Evolutionary conservation across 1,140 invertebrate species (phyloP), one percentile per base, ranked within the genome.

Genomic region (Magallana gigas): DNA sequence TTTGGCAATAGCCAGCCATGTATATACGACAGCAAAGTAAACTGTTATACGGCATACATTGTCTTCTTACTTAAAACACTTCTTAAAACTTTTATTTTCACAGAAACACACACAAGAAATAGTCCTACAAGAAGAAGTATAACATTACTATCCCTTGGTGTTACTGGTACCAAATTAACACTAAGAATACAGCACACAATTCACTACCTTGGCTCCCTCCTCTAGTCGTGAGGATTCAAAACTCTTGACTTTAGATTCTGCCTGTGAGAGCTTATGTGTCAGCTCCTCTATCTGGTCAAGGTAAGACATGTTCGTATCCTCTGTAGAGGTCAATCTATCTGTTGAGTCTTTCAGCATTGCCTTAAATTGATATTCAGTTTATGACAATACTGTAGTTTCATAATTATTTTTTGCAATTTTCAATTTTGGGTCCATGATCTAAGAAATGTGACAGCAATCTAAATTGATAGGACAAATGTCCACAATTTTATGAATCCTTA

Each of bases 261-360:
- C 92, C 76, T 92, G 90, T 23, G 91, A 89, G 18, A 94, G 86
- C 87, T 94, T 94, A 85, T 94, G 92, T 9, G 92, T 94, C 23
- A 94, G 91, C 86, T 94, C 92, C 84, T 93, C 93, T 57, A 94
- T 92, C 91, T 94, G 93, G 76, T 94, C 94, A 6, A 94, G 91
- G 88, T 93, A 93, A 0, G 88, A 85, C 16, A 90, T 91, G 56
- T 93, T 91, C 0, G 89, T 88, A 14, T 92, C 90, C 62, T 92
- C 91, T 82, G 91, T 88, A 14, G 86, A 82, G 64, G 90, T 90
- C 83, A 91, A 80, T 59, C 90, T 84, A 9, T 76, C 89, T 85
- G 90, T 85, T 23, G 91, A 90, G n/a, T 90, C 85, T 29, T 92
- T 90, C 0, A 86, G 56, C 48, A 85, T 85, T 14, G 83, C 62